Conservation (phyloP, 2,113 vertebrate species). For the Astatotilapia flaviijosephi region DNA sequence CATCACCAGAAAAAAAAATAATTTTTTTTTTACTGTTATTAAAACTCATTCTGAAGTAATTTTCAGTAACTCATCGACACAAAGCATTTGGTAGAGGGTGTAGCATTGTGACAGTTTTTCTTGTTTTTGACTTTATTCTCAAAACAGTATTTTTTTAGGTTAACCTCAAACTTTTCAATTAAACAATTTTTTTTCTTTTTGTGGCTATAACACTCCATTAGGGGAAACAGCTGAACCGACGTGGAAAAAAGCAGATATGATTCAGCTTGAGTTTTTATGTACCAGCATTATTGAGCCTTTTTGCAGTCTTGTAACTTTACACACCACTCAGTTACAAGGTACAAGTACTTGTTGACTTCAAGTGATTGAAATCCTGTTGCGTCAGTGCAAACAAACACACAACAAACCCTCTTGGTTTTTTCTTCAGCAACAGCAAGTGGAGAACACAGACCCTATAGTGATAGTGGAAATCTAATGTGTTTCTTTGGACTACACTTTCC, state of each 20-base stretch:
- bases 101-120: background rate
- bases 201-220: background rate
- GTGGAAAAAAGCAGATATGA: background rate
- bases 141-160: background rate
- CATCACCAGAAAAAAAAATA: accelerated
- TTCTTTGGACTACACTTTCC: accelerated
- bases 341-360: background rate
- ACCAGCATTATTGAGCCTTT: slow-evolving; percentile 53
- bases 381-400: background rate
- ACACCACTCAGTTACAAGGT: background rate
- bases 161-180: accelerated
- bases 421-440: background rate
- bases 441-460: background rate
- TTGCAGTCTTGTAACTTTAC: background rate
- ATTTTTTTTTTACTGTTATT: accelerated
- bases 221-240: accelerated
- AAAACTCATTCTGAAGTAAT: background rate
- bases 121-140: background rate
- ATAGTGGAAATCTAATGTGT: accelerated
- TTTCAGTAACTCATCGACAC: background rate
- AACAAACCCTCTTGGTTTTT: background rate
- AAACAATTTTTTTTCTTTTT: accelerated
- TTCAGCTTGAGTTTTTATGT: accelerated
- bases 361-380: background rate
- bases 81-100: accelerated